These are phyloP conservation scores for Elephas maximus DNA, from an alignment of 2,113 vertebrate genomes.

Conservation along the genomic window DNA sequence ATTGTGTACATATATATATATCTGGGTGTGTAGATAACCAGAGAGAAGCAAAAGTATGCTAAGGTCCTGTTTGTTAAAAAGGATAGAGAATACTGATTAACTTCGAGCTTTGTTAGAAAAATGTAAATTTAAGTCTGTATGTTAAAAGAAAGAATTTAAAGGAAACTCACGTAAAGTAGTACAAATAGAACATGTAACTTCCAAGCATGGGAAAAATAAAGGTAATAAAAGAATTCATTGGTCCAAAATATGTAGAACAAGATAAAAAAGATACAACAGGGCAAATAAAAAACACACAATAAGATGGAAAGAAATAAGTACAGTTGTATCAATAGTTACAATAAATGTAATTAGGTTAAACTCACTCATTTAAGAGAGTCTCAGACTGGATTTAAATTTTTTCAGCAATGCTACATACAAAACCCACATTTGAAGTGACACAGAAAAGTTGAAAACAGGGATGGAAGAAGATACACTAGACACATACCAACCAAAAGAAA, in stretches of 20 bases:
- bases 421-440: slow-evolving; percentile 43
- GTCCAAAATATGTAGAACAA: slow-evolving; percentile 38
- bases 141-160: slow-evolving; percentile 46
- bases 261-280: not conserved
- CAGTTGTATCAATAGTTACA: not conserved
- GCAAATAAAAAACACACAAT: slow-evolving; percentile 63
- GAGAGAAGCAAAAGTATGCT: not conserved
- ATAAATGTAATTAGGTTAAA: slow-evolving; percentile 30
- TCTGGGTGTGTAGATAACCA: not conserved
- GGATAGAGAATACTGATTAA: not conserved
- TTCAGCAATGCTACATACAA: slow-evolving; percentile 27
- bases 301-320: slow-evolving; percentile 45
- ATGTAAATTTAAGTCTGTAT: not conserved
- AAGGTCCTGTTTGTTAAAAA: slow-evolving; percentile 19
- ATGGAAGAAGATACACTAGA: slow-evolving; percentile 33
- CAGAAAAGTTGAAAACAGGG: slow-evolving; percentile 40
- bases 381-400: slow-evolving; percentile 25
- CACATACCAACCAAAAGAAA: slow-evolving; percentile 42
- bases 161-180: not conserved
- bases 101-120: slow-evolving; percentile 55
- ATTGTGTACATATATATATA: not conserved
- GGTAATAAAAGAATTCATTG: slow-evolving; percentile 30
- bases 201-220: slow-evolving; percentile 34
- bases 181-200: slow-evolving; percentile 41
- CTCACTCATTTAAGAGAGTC: slow-evolving; percentile 2